These are phyloP conservation scores for Morus bassanus DNA, from an alignment of 2,797 vertebrate genomes.

Conservation along the genomic window DNA sequence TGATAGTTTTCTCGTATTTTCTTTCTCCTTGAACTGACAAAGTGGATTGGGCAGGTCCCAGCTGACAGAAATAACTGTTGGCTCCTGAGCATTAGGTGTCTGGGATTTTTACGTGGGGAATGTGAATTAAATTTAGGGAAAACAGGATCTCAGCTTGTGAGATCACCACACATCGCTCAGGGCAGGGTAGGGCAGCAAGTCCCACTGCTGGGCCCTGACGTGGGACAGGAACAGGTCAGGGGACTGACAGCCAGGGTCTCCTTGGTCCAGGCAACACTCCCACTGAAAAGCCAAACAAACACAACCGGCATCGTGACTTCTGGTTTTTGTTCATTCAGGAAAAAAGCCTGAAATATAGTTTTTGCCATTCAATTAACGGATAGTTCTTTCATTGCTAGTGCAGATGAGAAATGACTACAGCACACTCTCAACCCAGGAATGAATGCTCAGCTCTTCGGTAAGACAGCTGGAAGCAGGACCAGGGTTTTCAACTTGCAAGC, in stretches of 20 bases:
- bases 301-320: neutral
- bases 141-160: neutral
- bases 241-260: neutral
- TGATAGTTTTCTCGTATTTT: conserved; percentile 54
- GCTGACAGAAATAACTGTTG: neutral
- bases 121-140: neutral
- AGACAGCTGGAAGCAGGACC: neutral
- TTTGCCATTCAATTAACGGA: neutral
- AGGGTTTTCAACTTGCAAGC: neutral
- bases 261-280: neutral
- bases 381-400: neutral
- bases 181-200: neutral
- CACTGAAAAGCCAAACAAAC: neutral
- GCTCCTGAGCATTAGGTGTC: neutral
- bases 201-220: neutral
- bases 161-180: neutral
- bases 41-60: neutral
- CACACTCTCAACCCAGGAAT: neutral
- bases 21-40: conserved; percentile 46
- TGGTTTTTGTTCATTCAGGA: neutral
- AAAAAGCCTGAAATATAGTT: neutral
- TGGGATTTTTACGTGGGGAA: fast-evolving
- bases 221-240: neutral
- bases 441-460: neutral
- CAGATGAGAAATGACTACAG: neutral